These are phyloP conservation scores for Arenaria interpres DNA, from an alignment of 2,113 vertebrate species.

Conservation along the genomic window DNA sequence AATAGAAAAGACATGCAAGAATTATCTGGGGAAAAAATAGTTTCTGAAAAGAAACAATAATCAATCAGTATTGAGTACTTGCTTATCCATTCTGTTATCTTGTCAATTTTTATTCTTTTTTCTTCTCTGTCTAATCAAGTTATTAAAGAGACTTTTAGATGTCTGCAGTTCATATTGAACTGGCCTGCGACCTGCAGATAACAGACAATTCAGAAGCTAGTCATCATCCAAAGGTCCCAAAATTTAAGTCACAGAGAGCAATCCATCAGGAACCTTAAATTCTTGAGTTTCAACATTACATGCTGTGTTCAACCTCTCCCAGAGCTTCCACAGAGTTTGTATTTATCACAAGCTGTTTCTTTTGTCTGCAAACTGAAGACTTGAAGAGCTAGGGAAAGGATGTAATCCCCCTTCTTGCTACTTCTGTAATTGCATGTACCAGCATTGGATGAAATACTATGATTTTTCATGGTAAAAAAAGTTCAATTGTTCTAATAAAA, in stretches of 20 bases:
- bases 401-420: neutral
- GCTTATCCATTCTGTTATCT: neutral
- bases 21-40: neutral
- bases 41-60: neutral
- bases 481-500: neutral
- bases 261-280: neutral
- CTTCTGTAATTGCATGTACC: neutral
- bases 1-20: neutral
- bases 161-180: neutral
- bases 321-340: neutral
- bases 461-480: neutral
- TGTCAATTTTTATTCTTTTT: neutral
- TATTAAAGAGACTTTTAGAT: neutral
- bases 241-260: neutral
- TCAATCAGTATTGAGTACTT: neutral
- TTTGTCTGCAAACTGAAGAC: neutral
- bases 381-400: neutral
- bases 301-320: accelerated
- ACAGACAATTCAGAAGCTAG: neutral
- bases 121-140: neutral
- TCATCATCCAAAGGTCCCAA: neutral
- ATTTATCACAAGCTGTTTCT: neutral
- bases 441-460: neutral
- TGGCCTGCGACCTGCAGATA: neutral
- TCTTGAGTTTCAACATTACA: neutral